These are phyloP conservation scores for Ochropleura plecta DNA, from an alignment of 2,888 invertebrate species.

Conservation along the genomic window DNA sequence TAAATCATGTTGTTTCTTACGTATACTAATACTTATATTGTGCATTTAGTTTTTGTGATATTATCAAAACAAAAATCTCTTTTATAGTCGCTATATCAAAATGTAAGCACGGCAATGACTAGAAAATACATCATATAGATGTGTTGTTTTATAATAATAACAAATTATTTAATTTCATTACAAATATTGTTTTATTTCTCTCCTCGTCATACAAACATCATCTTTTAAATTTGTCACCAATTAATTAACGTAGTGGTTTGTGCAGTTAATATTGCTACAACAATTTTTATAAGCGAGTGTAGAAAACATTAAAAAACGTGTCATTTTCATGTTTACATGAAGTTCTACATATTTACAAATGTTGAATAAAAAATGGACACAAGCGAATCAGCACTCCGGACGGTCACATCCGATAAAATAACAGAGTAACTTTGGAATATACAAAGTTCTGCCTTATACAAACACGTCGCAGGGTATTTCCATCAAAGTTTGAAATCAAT, in stretches of 20 bases:
- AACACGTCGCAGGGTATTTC: background rate
- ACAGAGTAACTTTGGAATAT: background rate
- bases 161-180: slow-evolving; percentile 88
- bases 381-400: background rate
- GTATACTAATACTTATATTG: slow-evolving; percentile 57
- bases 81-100: slow-evolving; percentile 61
- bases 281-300: slow-evolving; percentile 28
- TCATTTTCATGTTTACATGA: slow-evolving; percentile 14
- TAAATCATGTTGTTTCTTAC: slow-evolving; percentile 63
- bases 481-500: background rate
- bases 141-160: slow-evolving; percentile 89
- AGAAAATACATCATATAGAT: slow-evolving; percentile 88
- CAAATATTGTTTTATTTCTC: slow-evolving; percentile 82
- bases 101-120: slow-evolving; percentile 83
- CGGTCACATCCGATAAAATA: background rate
- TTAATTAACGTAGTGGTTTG: slow-evolving; percentile 33
- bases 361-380: background rate
- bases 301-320: slow-evolving; percentile 10
- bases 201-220: slow-evolving; percentile 23
- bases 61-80: slow-evolving; percentile 63
- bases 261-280: slow-evolving; percentile 37
- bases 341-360: slow-evolving; percentile 21
- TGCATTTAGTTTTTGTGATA: slow-evolving; percentile 81
- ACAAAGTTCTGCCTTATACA: background rate
- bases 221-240: slow-evolving; percentile 42